Base-by-base conservation (phyloP, 2,888 invertebrate genomes). In the Oasisia sp. region DNA sequence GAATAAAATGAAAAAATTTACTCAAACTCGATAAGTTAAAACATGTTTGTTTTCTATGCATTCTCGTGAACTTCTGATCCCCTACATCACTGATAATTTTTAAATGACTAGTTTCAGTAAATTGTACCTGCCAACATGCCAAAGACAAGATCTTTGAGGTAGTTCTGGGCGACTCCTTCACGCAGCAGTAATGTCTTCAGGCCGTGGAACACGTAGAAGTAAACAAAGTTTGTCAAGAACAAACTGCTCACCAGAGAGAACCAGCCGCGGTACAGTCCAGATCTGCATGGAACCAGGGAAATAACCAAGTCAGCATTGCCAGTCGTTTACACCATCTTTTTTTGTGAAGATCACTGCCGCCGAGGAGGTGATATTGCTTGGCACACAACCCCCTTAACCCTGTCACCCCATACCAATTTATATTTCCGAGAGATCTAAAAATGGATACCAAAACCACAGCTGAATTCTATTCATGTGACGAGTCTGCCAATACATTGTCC, bases 151-250 rank as follows among this genome's bases (percentile, higher is more conserved):
- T 91, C 91, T 32, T 32, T 74, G 74, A 32, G 0, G 12, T 32
- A 32, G 32, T 58, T 27, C 32, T 89, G 91, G 5, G 56, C 58
- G 0, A 91, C 32, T 56, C 74, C 91, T 32, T 56, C 91, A 9
- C 74, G 32, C 32, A 56, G 32, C 12, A 74, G 32, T 19, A 97
- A 94, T 92, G 97, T 97, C 95, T 98, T 98, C 90, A 99, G 97
- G 27, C 93, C 93, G 91, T 94, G 91, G 91, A 94, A 94, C n/a
- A 92, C 91, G 96, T 99, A 99, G 96, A 99, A 99, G 96, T 99
- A 99, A 27, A 99, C 98, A 97, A 99, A 99, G 96, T 98, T 98
- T 91, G 98, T 98, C 93, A 98, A 97, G 94, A 98, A 98, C 7
- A 98, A 96, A 93, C 98, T 98, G 94, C 98, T 97, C 91, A 99